phyloP scores from a whole-genome alignment of 2,797 vertebrate genomes.

The Sebastes goodei region DNA sequence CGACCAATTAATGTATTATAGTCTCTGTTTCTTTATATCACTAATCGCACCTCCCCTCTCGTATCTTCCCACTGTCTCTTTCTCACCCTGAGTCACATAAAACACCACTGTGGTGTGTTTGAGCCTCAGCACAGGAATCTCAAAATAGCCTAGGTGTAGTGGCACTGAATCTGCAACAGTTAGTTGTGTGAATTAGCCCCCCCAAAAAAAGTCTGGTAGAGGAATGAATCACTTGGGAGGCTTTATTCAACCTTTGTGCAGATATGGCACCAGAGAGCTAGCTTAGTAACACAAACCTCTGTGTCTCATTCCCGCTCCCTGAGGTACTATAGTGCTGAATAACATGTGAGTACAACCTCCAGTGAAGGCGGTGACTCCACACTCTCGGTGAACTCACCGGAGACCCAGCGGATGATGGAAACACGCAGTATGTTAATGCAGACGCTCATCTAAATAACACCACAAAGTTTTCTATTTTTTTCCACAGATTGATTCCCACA shows the following conservation, averaged over 20 bases:
- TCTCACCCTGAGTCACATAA: slow-evolving; percentile 41
- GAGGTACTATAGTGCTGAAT: slow-evolving; percentile 23
- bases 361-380: slow-evolving; percentile 47
- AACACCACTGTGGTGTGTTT: slow-evolving; percentile 37
- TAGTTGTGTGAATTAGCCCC: slow-evolving; percentile 44
- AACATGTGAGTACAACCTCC: slow-evolving; percentile 46
- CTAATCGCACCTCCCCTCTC: neutral
- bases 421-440: slow-evolving; percentile 26
- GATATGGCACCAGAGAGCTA: slow-evolving; percentile 40
- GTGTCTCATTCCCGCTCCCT: slow-evolving; percentile 49
- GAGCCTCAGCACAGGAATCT: slow-evolving; percentile 21
- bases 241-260: slow-evolving; percentile 57
- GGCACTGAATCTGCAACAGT: slow-evolving; percentile 38
- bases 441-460: slow-evolving; percentile 33
- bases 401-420: slow-evolving; percentile 27
- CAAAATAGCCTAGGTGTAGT: slow-evolving; percentile 41
- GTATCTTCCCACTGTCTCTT: slow-evolving; percentile 11
- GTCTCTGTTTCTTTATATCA: slow-evolving; percentile 2
- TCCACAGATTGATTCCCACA: neutral
- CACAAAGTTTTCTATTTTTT: slow-evolving; percentile 16
- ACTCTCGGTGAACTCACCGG: slow-evolving; percentile 49
- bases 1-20: slow-evolving; percentile 3
- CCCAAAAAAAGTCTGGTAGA: neutral
- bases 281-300: slow-evolving; percentile 56
- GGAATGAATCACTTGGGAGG: slow-evolving; percentile 51